phyloP scores from a whole-genome alignment of 2,888 invertebrate species.

The Ochropacha duplaris region DNA sequence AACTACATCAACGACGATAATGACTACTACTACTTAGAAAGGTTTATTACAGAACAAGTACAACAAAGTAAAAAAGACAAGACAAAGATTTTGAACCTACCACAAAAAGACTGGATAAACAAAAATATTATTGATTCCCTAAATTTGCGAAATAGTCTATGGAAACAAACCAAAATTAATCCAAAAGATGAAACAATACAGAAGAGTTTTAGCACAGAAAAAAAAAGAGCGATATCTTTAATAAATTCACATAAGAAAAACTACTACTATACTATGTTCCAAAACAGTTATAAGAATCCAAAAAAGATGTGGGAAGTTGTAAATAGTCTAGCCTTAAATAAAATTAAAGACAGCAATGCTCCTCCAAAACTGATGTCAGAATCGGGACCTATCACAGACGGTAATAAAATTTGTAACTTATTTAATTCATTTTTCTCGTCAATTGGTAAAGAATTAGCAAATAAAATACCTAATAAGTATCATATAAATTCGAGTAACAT shows the following conservation, averaged over 20 bases:
- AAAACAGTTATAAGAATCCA: neutral
- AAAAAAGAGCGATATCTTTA: neutral
- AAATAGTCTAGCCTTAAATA: slow-evolving; percentile 10
- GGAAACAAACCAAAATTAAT: neutral
- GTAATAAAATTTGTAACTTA: slow-evolving; percentile 13
- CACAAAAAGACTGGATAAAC: slow-evolving; percentile 21
- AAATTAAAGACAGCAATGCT: slow-evolving; percentile 7
- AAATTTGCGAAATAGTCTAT: slow-evolving; percentile 14
- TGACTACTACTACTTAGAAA: neutral
- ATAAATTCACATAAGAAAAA: neutral
- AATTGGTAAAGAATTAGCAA: slow-evolving; percentile 15
- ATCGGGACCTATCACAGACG: slow-evolving; percentile 6
- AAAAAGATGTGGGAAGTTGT: neutral
- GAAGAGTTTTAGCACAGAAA: neutral
- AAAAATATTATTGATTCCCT: slow-evolving; percentile 17
- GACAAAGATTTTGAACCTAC: slow-evolving; percentile 9
- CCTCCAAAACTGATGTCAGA: slow-evolving; percentile 12
- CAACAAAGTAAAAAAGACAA: neutral
- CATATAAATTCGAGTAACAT: neutral
- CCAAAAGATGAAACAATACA: neutral
- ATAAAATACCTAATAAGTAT: slow-evolving; percentile 9
- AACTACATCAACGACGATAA: neutral
- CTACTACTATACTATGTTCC: neutral
- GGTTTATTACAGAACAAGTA: neutral
- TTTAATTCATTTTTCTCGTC: slow-evolving; percentile 18